Evolutionary conservation across 1,140 invertebrate genomes (phyloP).

Genomic region (Gryllus bimaculatus): DNA sequence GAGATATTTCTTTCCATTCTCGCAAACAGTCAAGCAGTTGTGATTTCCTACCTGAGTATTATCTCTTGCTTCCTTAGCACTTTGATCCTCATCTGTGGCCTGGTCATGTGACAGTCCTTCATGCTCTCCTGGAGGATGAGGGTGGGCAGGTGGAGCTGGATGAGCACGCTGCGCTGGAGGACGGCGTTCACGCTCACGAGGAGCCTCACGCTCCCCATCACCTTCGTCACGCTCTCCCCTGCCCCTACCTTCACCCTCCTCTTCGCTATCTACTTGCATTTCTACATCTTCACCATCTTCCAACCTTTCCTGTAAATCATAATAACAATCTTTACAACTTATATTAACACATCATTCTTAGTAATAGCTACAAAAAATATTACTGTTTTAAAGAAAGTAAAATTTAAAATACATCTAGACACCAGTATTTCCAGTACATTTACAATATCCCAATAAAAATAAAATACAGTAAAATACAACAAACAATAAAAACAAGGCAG

Average conservation of each 20-base stretch:
- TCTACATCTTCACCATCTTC: conserved; percentile 57
- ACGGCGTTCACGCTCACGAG: not conserved
- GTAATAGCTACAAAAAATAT: no score
- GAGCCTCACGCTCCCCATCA: conserved; percentile 21
- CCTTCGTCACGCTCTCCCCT: conserved; percentile 49
- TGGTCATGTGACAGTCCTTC: conserved; percentile 30
- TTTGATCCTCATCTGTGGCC: conserved; percentile 52
- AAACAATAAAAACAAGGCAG: no score
- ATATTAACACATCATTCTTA: no score
- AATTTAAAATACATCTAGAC: no score
- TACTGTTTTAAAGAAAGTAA: no score
- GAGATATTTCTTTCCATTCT: no score
- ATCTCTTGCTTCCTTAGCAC: conserved; percentile 32
- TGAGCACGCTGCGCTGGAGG: not conserved
- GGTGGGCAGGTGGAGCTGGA: not conserved
- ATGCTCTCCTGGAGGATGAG: not conserved
- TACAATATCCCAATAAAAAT: no score
- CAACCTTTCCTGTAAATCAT: conserved; percentile 39
- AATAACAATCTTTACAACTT: not conserved
- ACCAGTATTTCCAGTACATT: no score
- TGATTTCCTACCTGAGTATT: conserved; percentile 34
- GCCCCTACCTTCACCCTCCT: conserved; percentile 37
- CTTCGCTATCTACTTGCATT: conserved; percentile 63
- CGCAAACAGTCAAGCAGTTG: no score
- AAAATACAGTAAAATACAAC: no score